These are phyloP conservation scores for Platerodrilus igneus DNA, from an alignment of 2,888 invertebrate genomes.

Conservation along the genomic window DNA sequence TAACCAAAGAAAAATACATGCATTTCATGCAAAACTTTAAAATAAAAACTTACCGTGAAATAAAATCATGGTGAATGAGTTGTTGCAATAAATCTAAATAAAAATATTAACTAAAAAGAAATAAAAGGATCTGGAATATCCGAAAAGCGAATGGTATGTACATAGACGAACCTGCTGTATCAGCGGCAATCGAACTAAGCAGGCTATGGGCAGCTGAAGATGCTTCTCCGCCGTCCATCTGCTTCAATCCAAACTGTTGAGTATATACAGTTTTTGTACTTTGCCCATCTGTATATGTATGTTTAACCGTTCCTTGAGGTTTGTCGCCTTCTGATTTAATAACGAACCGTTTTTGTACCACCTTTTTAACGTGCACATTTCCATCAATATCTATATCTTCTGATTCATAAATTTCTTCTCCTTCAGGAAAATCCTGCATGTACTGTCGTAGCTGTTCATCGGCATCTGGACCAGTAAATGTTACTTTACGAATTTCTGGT, in stretches of 20 bases:
- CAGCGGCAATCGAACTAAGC: slow-evolving; percentile 33
- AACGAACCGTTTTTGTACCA: slow-evolving; percentile 50
- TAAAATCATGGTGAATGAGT: slow-evolving; percentile 25
- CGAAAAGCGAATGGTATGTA: slow-evolving; percentile 15
- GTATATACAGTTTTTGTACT: slow-evolving; percentile 40
- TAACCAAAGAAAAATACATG: slow-evolving; percentile 10
- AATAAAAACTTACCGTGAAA: slow-evolving; percentile 28
- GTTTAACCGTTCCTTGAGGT: slow-evolving; percentile 32
- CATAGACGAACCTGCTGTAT: slow-evolving; percentile 33
- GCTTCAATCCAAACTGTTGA: slow-evolving; percentile 37
- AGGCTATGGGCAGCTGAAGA: slow-evolving; percentile 27
- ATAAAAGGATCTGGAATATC: slow-evolving; percentile 11
- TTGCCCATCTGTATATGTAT: slow-evolving; percentile 36
- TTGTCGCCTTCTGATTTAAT: slow-evolving; percentile 35
- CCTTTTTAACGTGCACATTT: slow-evolving; percentile 51
- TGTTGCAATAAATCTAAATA: slow-evolving; percentile 20
- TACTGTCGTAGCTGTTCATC: slow-evolving; percentile 51
- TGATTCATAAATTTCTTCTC: slow-evolving; percentile 51
- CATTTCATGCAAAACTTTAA: slow-evolving; percentile 22
- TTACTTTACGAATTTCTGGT: slow-evolving; percentile 51
- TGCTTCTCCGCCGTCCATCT: slow-evolving; percentile 25
- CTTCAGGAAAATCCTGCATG: slow-evolving; percentile 51
- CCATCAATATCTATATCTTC: slow-evolving; percentile 52
- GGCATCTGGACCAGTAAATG: slow-evolving; percentile 53
- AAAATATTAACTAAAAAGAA: slow-evolving; percentile 18